Evolutionary conservation across 2,113 vertebrate genomes (phyloP).

Genomic region (Neopipo cinnamomea): DNA sequence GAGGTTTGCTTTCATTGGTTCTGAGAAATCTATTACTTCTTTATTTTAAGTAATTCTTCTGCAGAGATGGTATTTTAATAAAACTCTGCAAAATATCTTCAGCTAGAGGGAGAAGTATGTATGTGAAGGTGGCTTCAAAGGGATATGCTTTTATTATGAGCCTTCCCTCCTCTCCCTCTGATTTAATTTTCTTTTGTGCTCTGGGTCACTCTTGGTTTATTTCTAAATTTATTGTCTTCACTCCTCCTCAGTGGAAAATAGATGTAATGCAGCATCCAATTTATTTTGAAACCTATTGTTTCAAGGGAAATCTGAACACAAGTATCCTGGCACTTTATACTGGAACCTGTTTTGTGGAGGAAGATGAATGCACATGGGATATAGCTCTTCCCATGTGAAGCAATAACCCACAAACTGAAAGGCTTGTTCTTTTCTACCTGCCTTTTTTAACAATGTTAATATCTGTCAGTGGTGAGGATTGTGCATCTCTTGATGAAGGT

Average conservation of each 20-base stretch:
- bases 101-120: background rate
- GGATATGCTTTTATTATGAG: background rate
- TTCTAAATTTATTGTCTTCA: conserved; percentile 41
- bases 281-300: conserved; percentile 34
- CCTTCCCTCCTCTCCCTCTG: background rate
- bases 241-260: background rate
- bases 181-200: conserved; percentile 35
- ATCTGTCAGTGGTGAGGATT: background rate
- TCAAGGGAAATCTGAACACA: background rate
- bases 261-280: conserved; percentile 11
- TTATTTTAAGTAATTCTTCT: conserved; percentile 6
- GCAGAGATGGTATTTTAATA: conserved; percentile 43
- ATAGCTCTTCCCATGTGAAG: background rate
- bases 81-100: conserved; percentile 45
- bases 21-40: conserved; percentile 1
- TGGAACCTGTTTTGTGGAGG: background rate
- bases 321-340: background rate
- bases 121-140: conserved; percentile 20
- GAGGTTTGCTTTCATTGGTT: background rate
- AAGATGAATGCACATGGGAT: background rate
- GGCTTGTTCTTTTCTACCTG: background rate
- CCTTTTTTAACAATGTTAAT: background rate
- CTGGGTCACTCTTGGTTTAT: conserved; percentile 5
- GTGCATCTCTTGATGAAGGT: background rate
- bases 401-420: background rate